Evolutionary conservation across 2,888 invertebrate genomes (phyloP), one percentile per base, ranked within the genome.

Genomic region (Pristionchus mayeri): DNA sequence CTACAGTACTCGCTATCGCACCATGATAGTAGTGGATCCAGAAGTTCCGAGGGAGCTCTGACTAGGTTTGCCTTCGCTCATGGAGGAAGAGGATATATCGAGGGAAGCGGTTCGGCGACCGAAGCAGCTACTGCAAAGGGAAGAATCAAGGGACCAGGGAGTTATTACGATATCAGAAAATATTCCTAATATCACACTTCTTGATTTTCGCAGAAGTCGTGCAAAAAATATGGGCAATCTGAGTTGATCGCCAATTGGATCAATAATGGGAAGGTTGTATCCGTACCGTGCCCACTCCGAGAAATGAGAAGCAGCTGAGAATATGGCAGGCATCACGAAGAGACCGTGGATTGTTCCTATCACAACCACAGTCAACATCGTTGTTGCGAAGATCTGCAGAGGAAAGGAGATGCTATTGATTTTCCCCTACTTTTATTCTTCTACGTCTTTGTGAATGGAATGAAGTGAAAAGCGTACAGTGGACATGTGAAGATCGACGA

Each of bases 401-500:
- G 44, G 13, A 44, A 63, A 16, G 6, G 67, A 24, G 16, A 75
- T 34, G 34, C 4, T 57, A 2, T 4, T 6, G 3, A 57, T 44
- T 13, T 44, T 44, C 13, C 7, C 6, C 44, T 44, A 13, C 44
- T 6, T 44, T 44, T 44, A 9, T 7, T 24, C 24, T 48, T 48
- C 6, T 71, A 40, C 16, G 7, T 44, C 57, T 82, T 60, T 57
- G 54, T 13, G 16, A n/a, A 54, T 13, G 21, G 54, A 54, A n/a
- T n/a, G n/a, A n/a, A 44, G 13, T 13, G 27, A 37, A 27, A 37
- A 34, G 9, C 67, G 86, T 63, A 90, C 91, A 86, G 87, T 88
- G 1, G 92, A 91, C 92, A 92, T 92, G 85, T 92, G 92, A 60
- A 92, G 85, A 83, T 92, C 89, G 11, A 92, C 91, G 76, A 92